Conservation (phyloP, 2,888 invertebrate species). For the Altica lythri region DNA sequence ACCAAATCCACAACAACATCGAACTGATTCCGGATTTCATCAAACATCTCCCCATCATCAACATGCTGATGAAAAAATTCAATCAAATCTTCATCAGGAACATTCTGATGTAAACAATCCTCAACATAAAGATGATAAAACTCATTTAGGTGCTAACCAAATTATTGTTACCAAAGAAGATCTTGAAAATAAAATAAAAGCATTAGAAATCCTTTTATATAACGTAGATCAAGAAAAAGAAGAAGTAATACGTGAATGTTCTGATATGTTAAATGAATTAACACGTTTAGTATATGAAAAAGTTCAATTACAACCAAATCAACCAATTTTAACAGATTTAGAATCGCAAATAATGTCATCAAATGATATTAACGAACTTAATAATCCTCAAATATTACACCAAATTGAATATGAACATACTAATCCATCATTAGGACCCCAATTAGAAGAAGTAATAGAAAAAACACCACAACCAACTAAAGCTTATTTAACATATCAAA, state of each 20-base stretch:
- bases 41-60: background rate
- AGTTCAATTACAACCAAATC: slow-evolving; percentile 13
- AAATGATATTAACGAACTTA: slow-evolving; percentile 25
- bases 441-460: slow-evolving; percentile 31
- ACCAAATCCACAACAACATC: too few species aligned
- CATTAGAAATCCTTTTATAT: slow-evolving; percentile 55
- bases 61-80: too few species aligned
- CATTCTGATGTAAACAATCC: too few species aligned
- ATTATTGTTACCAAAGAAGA: slow-evolving; percentile 47
- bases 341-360: slow-evolving; percentile 40
- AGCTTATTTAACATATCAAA: slow-evolving; percentile 47
- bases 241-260: slow-evolving; percentile 51
- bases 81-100: too few species aligned
- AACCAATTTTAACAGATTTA: background rate
- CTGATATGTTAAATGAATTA: slow-evolving; percentile 53
- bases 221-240: slow-evolving; percentile 55
- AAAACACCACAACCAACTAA: slow-evolving; percentile 40
- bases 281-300: slow-evolving; percentile 47
- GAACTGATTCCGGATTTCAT: too few species aligned
- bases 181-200: slow-evolving; percentile 52
- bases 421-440: slow-evolving; percentile 29
- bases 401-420: slow-evolving; percentile 38
- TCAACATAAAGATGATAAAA: too few species aligned
- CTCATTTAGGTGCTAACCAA: too few species aligned
- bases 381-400: slow-evolving; percentile 28